These are phyloP conservation scores for Lasioglossum leucozonium DNA, from an alignment of 2,888 invertebrate species.

Conservation along the genomic window DNA sequence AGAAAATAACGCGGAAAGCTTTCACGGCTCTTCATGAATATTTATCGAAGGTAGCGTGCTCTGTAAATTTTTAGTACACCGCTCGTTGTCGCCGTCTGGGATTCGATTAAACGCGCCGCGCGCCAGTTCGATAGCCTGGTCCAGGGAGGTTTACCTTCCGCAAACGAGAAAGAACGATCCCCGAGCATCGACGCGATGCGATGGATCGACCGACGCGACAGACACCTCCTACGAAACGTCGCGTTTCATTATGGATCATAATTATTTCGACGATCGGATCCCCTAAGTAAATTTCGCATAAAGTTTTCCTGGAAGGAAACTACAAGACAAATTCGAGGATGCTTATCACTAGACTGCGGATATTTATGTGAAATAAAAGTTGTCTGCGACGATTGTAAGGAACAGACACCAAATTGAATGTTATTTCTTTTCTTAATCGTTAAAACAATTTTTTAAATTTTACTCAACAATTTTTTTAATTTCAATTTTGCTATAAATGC, in stretches of 20 bases:
- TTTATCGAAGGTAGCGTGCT: constrained; percentile 42
- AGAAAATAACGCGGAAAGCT: constrained; percentile 9
- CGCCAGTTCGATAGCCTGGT: constrained; percentile 9
- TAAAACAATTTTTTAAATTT: too few relatives aligned
- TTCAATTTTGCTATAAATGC: too few relatives aligned
- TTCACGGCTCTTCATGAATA: constrained; percentile 49
- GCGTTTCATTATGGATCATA: neutral
- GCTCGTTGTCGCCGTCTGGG: constrained; percentile 34
- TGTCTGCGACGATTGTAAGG: too few relatives aligned
- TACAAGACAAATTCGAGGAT: neutral
- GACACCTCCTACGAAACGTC: neutral
- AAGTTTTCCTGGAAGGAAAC: neutral
- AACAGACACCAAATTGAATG: too few relatives aligned
- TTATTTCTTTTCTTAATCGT: too few relatives aligned
- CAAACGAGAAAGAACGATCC: neutral
- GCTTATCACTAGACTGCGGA: too few relatives aligned
- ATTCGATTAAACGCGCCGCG: constrained; percentile 41
- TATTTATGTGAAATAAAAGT: too few relatives aligned
- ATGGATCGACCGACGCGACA: neutral
- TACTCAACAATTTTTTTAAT: too few relatives aligned
- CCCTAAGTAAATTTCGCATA: neutral
- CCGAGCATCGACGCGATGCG: neutral
- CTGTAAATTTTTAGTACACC: constrained; percentile 53
- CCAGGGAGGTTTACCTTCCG: neutral
- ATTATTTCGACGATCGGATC: neutral